Conservation (phyloP, 2,113 vertebrate species). For the Sminthopsis crassicaudata region DNA sequence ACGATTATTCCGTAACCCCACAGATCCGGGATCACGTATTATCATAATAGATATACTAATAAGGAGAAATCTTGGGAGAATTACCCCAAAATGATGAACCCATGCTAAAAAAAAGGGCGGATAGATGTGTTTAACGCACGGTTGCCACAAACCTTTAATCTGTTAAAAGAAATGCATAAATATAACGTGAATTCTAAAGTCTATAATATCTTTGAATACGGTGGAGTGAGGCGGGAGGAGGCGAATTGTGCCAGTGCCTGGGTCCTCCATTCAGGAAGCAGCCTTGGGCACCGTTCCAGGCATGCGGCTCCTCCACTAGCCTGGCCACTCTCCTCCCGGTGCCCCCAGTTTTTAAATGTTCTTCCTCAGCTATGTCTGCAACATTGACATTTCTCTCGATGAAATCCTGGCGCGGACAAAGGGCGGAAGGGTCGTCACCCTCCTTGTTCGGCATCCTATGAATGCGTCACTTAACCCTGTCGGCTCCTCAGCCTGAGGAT, state of each 20-base stretch:
- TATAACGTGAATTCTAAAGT: too few species aligned
- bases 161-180: neutral
- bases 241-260: neutral
- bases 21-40: neutral
- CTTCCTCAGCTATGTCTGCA: neutral
- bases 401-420: neutral
- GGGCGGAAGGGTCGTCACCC: neutral
- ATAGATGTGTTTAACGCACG: neutral
- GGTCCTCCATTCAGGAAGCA: neutral
- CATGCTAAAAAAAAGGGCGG: neutral
- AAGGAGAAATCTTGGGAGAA: neutral
- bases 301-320: too few species aligned
- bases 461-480: neutral
- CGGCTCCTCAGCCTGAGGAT: neutral
- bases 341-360: neutral
- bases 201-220: neutral
- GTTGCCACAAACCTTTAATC: neutral
- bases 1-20: neutral
- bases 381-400: neutral
- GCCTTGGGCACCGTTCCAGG: too few species aligned
- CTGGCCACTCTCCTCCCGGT: neutral
- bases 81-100: neutral
- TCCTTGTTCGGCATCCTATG: too few species aligned
- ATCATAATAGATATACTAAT: neutral
- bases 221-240: neutral